These are phyloP conservation scores for Hafferia zeledoni DNA, from an alignment of 2,797 vertebrate species.

Conservation along the genomic window DNA sequence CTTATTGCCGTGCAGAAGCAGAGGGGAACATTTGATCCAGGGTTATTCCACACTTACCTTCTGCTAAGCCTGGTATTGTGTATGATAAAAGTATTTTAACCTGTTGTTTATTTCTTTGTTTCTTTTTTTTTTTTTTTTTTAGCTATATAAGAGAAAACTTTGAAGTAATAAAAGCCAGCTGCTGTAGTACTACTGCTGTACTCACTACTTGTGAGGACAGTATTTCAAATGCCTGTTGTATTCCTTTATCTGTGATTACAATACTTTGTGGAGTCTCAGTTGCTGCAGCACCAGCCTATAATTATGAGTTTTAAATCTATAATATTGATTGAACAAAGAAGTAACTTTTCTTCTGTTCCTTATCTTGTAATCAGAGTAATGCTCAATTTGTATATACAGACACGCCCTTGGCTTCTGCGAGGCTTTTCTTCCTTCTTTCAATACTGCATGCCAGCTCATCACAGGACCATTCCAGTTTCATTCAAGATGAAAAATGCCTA, in stretches of 20 bases:
- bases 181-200: background rate
- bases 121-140: constrained; percentile 36
- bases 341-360: background rate
- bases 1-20: background rate
- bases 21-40: background rate
- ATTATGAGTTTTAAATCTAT: constrained; percentile 24
- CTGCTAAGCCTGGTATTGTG: background rate
- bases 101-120: background rate
- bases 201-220: background rate
- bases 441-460: background rate
- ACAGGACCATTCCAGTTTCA: background rate
- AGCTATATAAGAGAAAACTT: background rate
- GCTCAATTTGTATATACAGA: background rate
- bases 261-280: background rate
- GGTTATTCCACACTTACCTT: background rate
- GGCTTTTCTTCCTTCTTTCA: background rate
- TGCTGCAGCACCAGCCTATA: background rate
- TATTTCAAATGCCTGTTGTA: constrained; percentile 21
- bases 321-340: constrained; percentile 6
- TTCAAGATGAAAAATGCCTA: background rate
- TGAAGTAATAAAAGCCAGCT: constrained; percentile 16
- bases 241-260: constrained; percentile 5
- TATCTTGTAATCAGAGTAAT: background rate
- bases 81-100: constrained; percentile 16
- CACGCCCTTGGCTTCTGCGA: background rate